Evolutionary conservation across 2,888 invertebrate genomes (phyloP).

Genomic region (Hedya salicella): DNA sequence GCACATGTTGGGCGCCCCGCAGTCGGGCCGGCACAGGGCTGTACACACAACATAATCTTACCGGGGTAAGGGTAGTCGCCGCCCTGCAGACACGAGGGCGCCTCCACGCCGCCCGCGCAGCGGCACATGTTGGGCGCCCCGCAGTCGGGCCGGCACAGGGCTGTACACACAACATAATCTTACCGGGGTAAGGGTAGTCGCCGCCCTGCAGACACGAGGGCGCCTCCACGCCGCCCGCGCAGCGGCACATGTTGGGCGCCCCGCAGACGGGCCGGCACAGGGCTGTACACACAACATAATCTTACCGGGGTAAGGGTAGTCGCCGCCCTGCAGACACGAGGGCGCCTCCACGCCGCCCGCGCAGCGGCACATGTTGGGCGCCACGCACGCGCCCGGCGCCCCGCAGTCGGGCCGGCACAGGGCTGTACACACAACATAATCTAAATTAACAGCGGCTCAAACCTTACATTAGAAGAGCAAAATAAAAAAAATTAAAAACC

Average conservation of each 20-base stretch:
- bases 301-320: conserved; percentile 68
- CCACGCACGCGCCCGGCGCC: conserved; percentile 92
- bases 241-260: conserved; percentile 92
- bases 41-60: too few relatives aligned
- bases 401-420: conserved; percentile 90
- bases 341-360: conserved; percentile 88
- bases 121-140: conserved; percentile 93
- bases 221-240: conserved; percentile 88
- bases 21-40: conserved; percentile 90
- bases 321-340: conserved; percentile 76
- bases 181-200: conserved; percentile 68
- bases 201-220: conserved; percentile 80
- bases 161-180: too few relatives aligned
- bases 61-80: conserved; percentile 74
- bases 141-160: conserved; percentile 90
- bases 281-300: conserved; percentile 86
- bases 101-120: conserved; percentile 89
- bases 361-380: conserved; percentile 93
- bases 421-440: conserved; percentile 86
- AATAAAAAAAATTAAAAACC: too few relatives aligned
- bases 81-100: conserved; percentile 82
- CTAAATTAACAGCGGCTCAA: too few relatives aligned
- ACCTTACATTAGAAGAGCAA: too few relatives aligned
- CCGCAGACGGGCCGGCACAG: conserved; percentile 90
- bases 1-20: conserved; percentile 93